Percentiles rank a stretch among this genome's conserved stretches.
Evolutionary conservation across 2,113 vertebrate genomes (phyloP).

Genomic region (Melanerpes aurifrons): DNA sequence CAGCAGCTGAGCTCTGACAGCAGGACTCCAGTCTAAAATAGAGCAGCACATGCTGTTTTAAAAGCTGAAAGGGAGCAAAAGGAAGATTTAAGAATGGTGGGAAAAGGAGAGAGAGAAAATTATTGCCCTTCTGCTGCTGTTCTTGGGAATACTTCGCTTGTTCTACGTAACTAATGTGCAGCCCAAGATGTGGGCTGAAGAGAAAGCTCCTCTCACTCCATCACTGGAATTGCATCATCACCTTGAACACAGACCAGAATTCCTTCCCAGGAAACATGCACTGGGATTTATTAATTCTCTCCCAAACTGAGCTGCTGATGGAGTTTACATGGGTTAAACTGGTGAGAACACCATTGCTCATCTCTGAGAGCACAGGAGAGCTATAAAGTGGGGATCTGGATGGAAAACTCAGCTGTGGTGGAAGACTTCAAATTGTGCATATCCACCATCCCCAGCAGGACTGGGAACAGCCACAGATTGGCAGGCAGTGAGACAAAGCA

Average conservation of each 20-base stretch:
- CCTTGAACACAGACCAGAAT: constrained; percentile 41
- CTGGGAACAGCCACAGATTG: background rate
- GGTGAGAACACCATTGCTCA: constrained; percentile 26
- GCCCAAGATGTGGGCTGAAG: background rate
- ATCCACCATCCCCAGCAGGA: background rate
- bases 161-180: background rate
- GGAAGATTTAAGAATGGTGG: constrained; percentile 10
- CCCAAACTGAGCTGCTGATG: background rate
- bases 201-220: constrained; percentile 23
- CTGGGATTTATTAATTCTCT: constrained; percentile 49
- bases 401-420: constrained; percentile 45
- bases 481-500: background rate
- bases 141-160: constrained; percentile 25
- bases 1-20: background rate
- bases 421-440: background rate
- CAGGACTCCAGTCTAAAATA: background rate
- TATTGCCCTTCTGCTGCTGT: background rate
- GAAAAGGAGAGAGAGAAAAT: constrained; percentile 1
- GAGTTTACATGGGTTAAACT: constrained; percentile 18
- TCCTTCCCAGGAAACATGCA: constrained; percentile 30
- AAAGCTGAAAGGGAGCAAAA: background rate
- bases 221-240: constrained; percentile 35
- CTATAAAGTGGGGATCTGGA: constrained; percentile 42
- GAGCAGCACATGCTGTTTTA: background rate
- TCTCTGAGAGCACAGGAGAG: constrained; percentile 15